phyloP scores from a whole-genome alignment of 2,113 vertebrate genomes.

The Oncorhynchus clarkii region DNA sequence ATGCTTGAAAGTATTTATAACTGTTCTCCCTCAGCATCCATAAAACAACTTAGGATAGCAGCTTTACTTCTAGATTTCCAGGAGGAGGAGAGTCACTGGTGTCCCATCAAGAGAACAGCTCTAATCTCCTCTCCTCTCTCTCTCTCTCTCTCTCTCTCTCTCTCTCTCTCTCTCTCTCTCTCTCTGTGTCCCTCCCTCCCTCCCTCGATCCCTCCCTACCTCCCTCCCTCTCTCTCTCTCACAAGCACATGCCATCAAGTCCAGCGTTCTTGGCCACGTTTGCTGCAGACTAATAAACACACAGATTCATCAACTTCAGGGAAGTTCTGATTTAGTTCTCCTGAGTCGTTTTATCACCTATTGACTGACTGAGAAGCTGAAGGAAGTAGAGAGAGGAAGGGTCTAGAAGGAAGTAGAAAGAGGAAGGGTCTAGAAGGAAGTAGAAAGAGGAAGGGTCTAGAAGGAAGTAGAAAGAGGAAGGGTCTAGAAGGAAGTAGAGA shows the following conservation, averaged over 20 bases:
- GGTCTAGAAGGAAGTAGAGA: too few species aligned
- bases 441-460: too few species aligned
- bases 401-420: not conserved
- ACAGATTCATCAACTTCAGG: conserved; percentile 35
- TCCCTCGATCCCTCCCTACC: too few species aligned
- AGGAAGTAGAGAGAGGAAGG: not conserved
- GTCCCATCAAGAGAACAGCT: conserved; percentile 35
- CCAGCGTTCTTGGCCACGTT: too few species aligned
- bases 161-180: too few species aligned
- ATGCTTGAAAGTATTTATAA: conserved; percentile 54
- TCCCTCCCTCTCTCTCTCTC: too few species aligned
- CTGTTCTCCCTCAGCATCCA: conserved; percentile 42
- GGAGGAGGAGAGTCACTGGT: conserved; percentile 34
- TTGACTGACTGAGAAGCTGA: conserved; percentile 5
- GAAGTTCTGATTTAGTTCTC: conserved; percentile 22
- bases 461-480: too few species aligned
- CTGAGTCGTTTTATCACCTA: not conserved
- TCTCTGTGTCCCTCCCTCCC: too few species aligned
- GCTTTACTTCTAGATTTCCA: conserved; percentile 28
- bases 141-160: too few species aligned
- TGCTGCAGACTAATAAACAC: conserved; percentile 23
- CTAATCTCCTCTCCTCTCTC: not conserved
- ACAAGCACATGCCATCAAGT: too few species aligned
- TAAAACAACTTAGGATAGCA: conserved; percentile 38
- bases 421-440: too few species aligned